A percentile compares a stretch with the other conserved stretches of the same genome.
These are phyloP conservation scores for Steromphala cineraria DNA, from an alignment of 2,888 invertebrate genomes.

Conservation along the genomic window DNA sequence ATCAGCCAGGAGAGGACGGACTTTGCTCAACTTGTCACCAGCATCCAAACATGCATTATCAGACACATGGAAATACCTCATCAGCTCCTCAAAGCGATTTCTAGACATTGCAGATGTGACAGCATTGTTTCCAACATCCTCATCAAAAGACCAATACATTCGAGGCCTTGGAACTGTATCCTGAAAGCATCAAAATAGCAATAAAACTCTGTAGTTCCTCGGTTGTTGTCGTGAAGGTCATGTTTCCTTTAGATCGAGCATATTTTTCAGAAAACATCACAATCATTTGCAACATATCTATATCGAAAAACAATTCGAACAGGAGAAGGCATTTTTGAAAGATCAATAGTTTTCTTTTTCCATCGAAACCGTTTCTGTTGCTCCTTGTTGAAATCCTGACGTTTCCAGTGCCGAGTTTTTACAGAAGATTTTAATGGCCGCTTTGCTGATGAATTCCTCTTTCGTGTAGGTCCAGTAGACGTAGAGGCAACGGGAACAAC, in stretches of 20 bases:
- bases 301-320: not conserved
- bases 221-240: slow-evolving; percentile 9
- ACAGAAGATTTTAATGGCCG: not conserved
- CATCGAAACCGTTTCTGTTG: too few species aligned
- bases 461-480: not conserved
- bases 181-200: slow-evolving; percentile 33
- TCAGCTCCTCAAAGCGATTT: slow-evolving; percentile 35
- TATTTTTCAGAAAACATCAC: slow-evolving; percentile 14
- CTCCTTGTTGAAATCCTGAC: not conserved
- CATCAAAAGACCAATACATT: slow-evolving; percentile 28
- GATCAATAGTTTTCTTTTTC: too few species aligned
- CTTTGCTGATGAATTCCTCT: not conserved
- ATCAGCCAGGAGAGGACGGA: slow-evolving; percentile 30
- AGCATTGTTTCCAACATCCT: slow-evolving; percentile 30
- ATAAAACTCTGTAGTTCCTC: slow-evolving; percentile 14
- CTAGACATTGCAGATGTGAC: slow-evolving; percentile 23
- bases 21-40: slow-evolving; percentile 38
- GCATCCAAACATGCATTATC: slow-evolving; percentile 30
- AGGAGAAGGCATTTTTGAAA: too few species aligned
- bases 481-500: too few species aligned
- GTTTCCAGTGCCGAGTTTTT: not conserved
- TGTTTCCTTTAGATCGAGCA: slow-evolving; percentile 28
- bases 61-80: slow-evolving; percentile 35
- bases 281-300: not conserved
- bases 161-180: slow-evolving; percentile 29